Percentiles rank a stretch among this genome's conserved stretches.
phyloP scores from a whole-genome alignment of 2,113 vertebrate genomes.

The Dendrocopos noguchii region DNA sequence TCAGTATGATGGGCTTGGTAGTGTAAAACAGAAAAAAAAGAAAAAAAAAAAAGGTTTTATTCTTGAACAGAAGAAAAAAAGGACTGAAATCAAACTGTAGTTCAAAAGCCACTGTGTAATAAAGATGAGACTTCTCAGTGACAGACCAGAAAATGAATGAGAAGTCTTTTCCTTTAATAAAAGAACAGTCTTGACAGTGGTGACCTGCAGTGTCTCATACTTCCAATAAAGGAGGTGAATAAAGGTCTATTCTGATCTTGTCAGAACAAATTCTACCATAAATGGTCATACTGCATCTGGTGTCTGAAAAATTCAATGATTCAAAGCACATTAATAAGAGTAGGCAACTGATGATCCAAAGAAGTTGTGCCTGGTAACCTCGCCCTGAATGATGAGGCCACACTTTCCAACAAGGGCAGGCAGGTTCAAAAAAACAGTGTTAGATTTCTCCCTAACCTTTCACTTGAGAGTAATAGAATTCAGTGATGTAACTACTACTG shows the following conservation, averaged over 20 bases:
- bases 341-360: background rate
- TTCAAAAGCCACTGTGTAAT: background rate
- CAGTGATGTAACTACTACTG: background rate
- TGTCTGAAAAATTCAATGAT: background rate
- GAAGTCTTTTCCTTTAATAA: background rate
- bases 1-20: background rate
- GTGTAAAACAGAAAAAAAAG: background rate
- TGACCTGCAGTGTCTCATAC: background rate
- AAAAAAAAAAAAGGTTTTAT: background rate
- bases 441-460: background rate
- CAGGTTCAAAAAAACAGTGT: rapidly evolving
- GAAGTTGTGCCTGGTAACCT: background rate
- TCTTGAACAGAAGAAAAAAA: background rate
- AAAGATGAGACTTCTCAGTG: background rate
- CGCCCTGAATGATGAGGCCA: background rate
- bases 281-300: background rate
- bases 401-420: background rate
- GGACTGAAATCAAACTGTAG: background rate
- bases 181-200: background rate
- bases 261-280: background rate
- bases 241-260: background rate
- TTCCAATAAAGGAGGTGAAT: background rate
- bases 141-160: background rate
- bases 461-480: background rate
- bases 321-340: background rate